These are phyloP conservation scores for Gasteruption jaculator DNA, from an alignment of 2,888 invertebrate species.

Conservation along the genomic window DNA sequence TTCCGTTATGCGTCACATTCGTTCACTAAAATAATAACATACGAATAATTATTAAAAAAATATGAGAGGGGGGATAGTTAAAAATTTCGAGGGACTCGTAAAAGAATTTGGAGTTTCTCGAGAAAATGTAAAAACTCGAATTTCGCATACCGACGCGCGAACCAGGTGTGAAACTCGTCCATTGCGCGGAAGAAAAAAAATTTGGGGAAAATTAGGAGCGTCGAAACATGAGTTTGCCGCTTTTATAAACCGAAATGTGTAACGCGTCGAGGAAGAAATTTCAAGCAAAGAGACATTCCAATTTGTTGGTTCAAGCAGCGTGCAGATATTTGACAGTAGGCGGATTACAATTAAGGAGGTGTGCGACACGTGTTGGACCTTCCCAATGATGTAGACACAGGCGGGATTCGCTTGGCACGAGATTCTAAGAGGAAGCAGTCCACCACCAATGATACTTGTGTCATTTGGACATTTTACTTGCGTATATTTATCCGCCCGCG, in stretches of 20 bases:
- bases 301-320: too few relatives aligned
- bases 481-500: slow-evolving; percentile 4
- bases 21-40: slow-evolving; percentile 29
- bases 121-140: too few relatives aligned
- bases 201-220: too few relatives aligned
- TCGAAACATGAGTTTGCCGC: too few relatives aligned
- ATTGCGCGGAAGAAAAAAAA: too few relatives aligned
- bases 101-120: too few relatives aligned
- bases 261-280: too few relatives aligned
- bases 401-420: slow-evolving; percentile 27
- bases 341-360: slow-evolving; percentile 10
- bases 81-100: background rate
- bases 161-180: too few relatives aligned
- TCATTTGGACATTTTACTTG: slow-evolving; percentile 26
- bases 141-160: too few relatives aligned
- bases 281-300: too few relatives aligned
- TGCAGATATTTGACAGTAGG: background rate
- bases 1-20: slow-evolving; percentile 27
- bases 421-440: slow-evolving; percentile 24
- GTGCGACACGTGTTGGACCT: slow-evolving; percentile 23
- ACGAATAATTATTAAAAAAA: slow-evolving; percentile 6
- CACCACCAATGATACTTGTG: too few relatives aligned
- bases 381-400: slow-evolving; percentile 29
- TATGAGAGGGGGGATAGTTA: background rate
- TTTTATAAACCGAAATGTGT: too few relatives aligned